phyloP scores from a whole-genome alignment of 2,113 vertebrate species.

The Monopterus albus region DNA sequence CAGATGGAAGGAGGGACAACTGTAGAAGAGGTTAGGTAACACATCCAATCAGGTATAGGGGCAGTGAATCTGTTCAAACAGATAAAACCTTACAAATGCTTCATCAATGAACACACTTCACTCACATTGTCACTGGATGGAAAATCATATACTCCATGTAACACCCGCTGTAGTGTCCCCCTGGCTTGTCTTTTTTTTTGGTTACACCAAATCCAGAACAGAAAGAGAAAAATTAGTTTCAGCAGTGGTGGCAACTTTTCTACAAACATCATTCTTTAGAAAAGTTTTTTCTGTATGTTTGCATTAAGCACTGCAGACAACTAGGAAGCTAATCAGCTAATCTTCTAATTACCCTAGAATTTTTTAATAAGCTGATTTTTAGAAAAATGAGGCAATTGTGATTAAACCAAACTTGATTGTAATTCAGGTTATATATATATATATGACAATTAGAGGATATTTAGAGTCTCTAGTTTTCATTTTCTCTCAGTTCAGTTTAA shows the following conservation, averaged over 20 bases:
- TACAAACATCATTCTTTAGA: not conserved
- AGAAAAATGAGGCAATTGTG: no score
- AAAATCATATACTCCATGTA: not conserved
- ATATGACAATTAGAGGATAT: no score
- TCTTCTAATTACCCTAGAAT: constrained; percentile 49
- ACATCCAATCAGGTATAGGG: not conserved
- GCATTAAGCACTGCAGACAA: constrained; percentile 15
- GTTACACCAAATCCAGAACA: not conserved
- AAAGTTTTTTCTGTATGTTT: constrained; percentile 12
- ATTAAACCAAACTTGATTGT: no score
- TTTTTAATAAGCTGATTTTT: no score
- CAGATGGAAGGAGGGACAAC: constrained; percentile 31
- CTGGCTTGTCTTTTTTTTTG: not conserved
- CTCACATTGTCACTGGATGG: not conserved
- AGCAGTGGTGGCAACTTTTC: not conserved
- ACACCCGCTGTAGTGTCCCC: no score
- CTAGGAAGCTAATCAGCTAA: constrained; percentile 48
- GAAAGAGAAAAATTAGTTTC: not conserved
- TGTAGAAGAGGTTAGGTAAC: not conserved
- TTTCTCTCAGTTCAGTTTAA: constrained; percentile 9
- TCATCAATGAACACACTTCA: not conserved
- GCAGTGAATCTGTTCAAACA: constrained; percentile 5
- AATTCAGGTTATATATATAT: no score
- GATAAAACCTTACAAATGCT: not conserved
- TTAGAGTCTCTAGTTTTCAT: not conserved